Percentiles rank a stretch among this genome's conserved stretches.
phyloP scores from a whole-genome alignment of 1,140 invertebrate species.

The Drosophila kikkawai region DNA sequence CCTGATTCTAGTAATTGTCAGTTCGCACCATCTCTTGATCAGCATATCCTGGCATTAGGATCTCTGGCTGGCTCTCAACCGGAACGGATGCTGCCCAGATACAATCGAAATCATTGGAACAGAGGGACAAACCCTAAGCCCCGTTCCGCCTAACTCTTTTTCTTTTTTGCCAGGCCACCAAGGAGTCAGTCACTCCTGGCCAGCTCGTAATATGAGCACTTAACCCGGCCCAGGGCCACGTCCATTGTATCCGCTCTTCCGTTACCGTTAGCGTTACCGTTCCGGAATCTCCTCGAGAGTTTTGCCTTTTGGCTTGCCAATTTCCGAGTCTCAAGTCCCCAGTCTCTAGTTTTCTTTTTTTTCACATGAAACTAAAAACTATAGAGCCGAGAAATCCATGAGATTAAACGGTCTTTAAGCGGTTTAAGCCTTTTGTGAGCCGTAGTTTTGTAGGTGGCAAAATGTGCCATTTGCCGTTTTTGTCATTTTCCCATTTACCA shows the following conservation, averaged over 20 bases:
- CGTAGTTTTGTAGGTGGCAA: slow-evolving; percentile 73
- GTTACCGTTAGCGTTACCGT: background rate
- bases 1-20: slow-evolving; percentile 66
- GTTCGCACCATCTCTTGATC: slow-evolving; percentile 63
- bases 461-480: slow-evolving; percentile 50
- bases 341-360: slow-evolving; percentile 60
- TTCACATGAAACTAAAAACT: slow-evolving; percentile 78
- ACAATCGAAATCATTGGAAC: slow-evolving; percentile 26
- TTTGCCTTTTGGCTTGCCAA: slow-evolving; percentile 37
- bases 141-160: slow-evolving; percentile 72
- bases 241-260: slow-evolving; percentile 57
- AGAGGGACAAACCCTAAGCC: slow-evolving; percentile 19
- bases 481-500: slow-evolving; percentile 20
- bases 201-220: slow-evolving; percentile 76
- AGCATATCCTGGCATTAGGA: slow-evolving; percentile 9
- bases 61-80: background rate
- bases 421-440: slow-evolving; percentile 77
- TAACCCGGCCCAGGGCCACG: slow-evolving; percentile 62
- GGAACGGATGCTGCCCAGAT: slow-evolving; percentile 35
- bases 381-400: slow-evolving; percentile 39
- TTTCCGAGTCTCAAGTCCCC: slow-evolving; percentile 5
- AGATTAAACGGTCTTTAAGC: slow-evolving; percentile 79
- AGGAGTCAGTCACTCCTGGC: slow-evolving; percentile 61
- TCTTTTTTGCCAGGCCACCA: slow-evolving; percentile 9
- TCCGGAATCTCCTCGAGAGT: background rate